Conservation (phyloP, 2,888 invertebrate species). For the Calameuta filiformis region DNA sequence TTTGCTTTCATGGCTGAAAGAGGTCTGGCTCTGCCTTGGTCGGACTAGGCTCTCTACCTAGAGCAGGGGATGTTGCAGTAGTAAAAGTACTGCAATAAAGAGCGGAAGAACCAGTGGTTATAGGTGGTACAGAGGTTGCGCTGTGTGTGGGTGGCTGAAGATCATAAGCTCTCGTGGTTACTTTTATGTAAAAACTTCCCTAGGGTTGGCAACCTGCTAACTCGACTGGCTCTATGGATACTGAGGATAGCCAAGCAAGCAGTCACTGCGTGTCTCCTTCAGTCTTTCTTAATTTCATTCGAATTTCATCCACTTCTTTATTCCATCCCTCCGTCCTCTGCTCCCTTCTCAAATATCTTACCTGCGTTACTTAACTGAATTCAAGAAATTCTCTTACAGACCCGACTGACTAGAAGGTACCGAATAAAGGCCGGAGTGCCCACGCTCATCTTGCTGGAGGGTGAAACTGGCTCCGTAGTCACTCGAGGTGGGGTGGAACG, state of each 20-base stretch:
- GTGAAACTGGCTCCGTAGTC: slow-evolving; percentile 75
- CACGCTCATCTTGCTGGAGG: slow-evolving; percentile 77
- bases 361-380: not conserved
- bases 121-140: not conserved
- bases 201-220: not conserved
- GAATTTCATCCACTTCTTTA: not conserved
- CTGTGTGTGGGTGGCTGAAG: not conserved
- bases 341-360: not conserved
- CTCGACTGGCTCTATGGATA: not conserved
- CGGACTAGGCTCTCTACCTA: not conserved
- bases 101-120: not conserved
- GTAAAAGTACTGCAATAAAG: not conserved
- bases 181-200: not conserved
- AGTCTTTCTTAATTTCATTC: not conserved
- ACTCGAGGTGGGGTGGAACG: slow-evolving; percentile 73
- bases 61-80: not conserved
- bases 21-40: slow-evolving; percentile 21
- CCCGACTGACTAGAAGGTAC: slow-evolving; percentile 80
- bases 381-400: slow-evolving; percentile 68
- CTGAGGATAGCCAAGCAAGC: not conserved
- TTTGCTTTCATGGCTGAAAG: slow-evolving; percentile 43
- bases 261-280: not conserved
- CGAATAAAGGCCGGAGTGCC: slow-evolving; percentile 82
- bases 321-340: not conserved
- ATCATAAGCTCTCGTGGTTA: slow-evolving; percentile 1